phyloP scores from a whole-genome alignment of 2,113 vertebrate species.

The Bambusicola thoracicus region DNA sequence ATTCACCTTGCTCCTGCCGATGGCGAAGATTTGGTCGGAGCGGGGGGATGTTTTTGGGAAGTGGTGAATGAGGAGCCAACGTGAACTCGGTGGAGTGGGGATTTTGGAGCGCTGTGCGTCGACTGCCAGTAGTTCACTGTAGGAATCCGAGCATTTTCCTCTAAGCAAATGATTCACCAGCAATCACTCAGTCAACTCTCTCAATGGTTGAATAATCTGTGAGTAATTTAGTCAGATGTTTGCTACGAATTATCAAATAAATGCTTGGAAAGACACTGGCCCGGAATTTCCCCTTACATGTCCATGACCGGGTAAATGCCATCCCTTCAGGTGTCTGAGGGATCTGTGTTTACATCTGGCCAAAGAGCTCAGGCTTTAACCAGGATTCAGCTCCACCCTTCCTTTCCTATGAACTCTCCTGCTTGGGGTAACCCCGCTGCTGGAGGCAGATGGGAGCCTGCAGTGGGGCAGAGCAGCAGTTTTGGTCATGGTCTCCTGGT shows the following conservation, averaged over 20 bases:
- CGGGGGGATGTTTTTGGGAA: background rate
- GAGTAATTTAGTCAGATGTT: conserved; percentile 53
- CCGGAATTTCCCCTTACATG: background rate
- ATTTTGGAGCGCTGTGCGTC: background rate
- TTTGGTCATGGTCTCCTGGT: background rate
- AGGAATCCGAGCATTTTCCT: conserved; percentile 50
- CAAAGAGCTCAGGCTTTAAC: background rate
- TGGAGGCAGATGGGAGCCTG: fast-evolving
- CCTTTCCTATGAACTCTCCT: background rate
- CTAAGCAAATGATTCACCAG: conserved; percentile 61
- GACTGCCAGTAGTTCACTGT: conserved; percentile 6
- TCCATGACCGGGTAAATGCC: background rate
- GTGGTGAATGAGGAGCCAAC: background rate
- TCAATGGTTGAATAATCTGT: conserved; percentile 10
- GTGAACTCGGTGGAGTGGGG: background rate
- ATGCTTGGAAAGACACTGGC: background rate
- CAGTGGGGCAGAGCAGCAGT: fast-evolving
- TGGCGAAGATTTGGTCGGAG: conserved; percentile 20
- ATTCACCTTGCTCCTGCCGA: conserved; percentile 50
- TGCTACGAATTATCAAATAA: conserved; percentile 12
- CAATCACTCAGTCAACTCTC: conserved; percentile 44
- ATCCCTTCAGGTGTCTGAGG: background rate
- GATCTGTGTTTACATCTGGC: background rate
- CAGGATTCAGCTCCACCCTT: background rate
- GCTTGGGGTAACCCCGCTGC: background rate